phyloP scores from a whole-genome alignment of 2,113 vertebrate genomes.

The Syngnathus floridae region DNA sequence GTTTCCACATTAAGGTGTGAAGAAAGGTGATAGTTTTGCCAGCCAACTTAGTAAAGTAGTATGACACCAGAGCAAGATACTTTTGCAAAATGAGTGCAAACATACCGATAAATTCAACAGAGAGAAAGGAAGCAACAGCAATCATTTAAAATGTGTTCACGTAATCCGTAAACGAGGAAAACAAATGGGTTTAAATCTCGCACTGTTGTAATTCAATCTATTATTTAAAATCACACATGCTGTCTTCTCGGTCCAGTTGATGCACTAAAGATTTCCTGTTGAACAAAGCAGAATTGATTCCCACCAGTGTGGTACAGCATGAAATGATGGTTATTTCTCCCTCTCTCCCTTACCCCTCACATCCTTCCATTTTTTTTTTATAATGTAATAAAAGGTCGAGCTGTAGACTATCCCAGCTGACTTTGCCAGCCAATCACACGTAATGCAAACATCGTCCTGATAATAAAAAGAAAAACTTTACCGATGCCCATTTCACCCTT shows the following conservation, averaged over 20 bases:
- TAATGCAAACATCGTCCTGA: neutral
- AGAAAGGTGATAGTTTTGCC: neutral
- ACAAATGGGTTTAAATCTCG: neutral
- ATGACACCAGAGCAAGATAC: neutral
- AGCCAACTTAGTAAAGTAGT: neutral
- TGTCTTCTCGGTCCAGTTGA: neutral
- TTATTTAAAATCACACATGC: conserved; percentile 1
- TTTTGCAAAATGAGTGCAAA: neutral
- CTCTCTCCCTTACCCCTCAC: neutral
- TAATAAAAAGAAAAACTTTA: too few species aligned
- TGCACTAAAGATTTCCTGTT: neutral
- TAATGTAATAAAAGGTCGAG: too few species aligned
- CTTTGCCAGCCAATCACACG: neutral
- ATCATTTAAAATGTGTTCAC: neutral
- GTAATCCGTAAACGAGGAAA: neutral
- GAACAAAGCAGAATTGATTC: neutral
- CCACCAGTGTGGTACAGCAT: neutral
- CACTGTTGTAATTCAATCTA: neutral
- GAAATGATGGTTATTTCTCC: neutral
- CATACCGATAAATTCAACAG: neutral
- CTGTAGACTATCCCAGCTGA: neutral
- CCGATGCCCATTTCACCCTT: too few species aligned
- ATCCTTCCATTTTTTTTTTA: neutral
- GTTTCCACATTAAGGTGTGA: neutral
- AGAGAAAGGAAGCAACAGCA: neutral